phyloP scores from a whole-genome alignment of 2,888 invertebrate species.

The Amiota mariae region DNA sequence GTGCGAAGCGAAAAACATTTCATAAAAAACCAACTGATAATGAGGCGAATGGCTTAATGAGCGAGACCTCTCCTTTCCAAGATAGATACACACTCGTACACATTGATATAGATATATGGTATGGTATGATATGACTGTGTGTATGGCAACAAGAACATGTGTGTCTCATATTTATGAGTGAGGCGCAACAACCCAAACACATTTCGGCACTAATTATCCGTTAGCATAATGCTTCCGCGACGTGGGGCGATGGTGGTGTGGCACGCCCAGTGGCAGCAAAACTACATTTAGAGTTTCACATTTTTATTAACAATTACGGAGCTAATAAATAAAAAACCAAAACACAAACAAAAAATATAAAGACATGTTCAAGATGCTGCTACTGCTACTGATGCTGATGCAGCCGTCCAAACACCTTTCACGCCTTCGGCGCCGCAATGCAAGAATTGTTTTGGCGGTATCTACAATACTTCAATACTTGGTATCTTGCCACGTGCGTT shows the following conservation, averaged over 20 bases:
- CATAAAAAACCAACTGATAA: slow-evolving; percentile 52
- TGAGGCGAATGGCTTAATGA: slow-evolving; percentile 61
- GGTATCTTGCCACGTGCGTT: slow-evolving; percentile 11
- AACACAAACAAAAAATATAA: slow-evolving; percentile 33
- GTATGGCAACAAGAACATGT: slow-evolving; percentile 60
- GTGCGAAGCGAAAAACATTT: slow-evolving; percentile 6
- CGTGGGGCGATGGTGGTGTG: slow-evolving; percentile 13
- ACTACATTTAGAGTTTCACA: slow-evolving; percentile 26
- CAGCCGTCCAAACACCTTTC: slow-evolving; percentile 26
- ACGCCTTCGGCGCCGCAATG: slow-evolving; percentile 48
- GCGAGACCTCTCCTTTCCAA: slow-evolving; percentile 36
- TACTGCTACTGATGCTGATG: background rate
- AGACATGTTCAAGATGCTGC: slow-evolving; percentile 15
- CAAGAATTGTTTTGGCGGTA: slow-evolving; percentile 31
- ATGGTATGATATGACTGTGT: no score
- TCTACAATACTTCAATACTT: slow-evolving; percentile 28
- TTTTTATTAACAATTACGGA: slow-evolving; percentile 55
- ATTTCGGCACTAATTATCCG: slow-evolving; percentile 34
- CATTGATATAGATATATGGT: slow-evolving; percentile 43
- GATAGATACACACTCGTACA: slow-evolving; percentile 1
- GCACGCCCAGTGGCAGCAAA: slow-evolving; percentile 19
- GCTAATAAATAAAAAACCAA: slow-evolving; percentile 64
- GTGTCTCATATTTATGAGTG: slow-evolving; percentile 70
- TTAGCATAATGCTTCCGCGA: slow-evolving; percentile 24
- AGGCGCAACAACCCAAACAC: slow-evolving; percentile 32